Evolutionary conservation across 2,888 invertebrate species (phyloP).

Genomic region (Notocelia uddmanniana): DNA sequence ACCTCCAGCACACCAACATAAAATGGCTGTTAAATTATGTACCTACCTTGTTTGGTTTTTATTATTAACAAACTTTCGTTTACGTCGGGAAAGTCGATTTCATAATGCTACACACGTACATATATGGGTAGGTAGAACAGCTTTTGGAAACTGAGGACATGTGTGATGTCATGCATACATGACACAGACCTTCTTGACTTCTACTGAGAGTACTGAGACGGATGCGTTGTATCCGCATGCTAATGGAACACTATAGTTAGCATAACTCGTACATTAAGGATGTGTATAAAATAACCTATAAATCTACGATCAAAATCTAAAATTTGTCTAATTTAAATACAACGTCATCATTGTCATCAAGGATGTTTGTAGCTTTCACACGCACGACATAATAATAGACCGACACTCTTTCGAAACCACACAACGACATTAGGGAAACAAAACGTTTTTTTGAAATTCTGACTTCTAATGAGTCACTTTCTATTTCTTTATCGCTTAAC

Average conservation of each 20-base stretch:
- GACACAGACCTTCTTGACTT: neutral
- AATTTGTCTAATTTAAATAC: neutral
- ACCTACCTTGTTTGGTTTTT: conserved; percentile 1
- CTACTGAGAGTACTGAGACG: neutral
- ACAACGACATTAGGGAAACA: conserved; percentile 46
- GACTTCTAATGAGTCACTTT: conserved; percentile 51
- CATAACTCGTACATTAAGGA: neutral
- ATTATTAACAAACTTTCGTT: conserved; percentile 11
- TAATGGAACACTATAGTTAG: neutral
- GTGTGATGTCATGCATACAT: conserved; percentile 2
- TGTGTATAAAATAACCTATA: neutral
- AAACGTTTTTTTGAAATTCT: conserved; percentile 47
- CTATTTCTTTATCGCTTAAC: conserved; percentile 54
- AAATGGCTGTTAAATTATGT: neutral
- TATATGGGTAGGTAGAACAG: neutral
- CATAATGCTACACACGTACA: neutral
- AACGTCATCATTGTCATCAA: conserved; percentile 16
- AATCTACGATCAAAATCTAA: neutral
- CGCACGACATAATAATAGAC: conserved; percentile 9
- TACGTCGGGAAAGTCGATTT: conserved; percentile 9
- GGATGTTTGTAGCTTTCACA: conserved; percentile 25
- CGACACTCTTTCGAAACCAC: conserved; percentile 34
- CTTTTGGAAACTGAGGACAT: neutral
- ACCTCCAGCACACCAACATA: neutral
- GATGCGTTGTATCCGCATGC: neutral